Evolutionary conservation across 1,140 invertebrate species (phyloP), one percentile per base, ranked within the genome.

Genomic region (Wiebesia pumilae): DNA sequence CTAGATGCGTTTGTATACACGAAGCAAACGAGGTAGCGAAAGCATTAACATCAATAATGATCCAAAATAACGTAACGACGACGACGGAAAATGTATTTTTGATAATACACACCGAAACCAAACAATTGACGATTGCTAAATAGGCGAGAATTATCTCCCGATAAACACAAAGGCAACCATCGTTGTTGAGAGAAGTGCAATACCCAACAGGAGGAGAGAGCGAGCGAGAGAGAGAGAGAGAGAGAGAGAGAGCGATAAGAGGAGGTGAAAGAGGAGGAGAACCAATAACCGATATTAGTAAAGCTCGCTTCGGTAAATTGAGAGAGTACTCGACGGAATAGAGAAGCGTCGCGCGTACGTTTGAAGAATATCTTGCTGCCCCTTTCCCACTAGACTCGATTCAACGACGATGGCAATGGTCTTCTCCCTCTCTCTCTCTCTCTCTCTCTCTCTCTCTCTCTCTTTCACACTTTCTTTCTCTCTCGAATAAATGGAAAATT

Each of bases 401-500:
- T 30, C n/a, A 69, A 69, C 35, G 30, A n/a, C 12, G 67, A 19
- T 19, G 35, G 30, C 12, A 35, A 35, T 35, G 30, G 1, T 83
- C 81, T 82, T n/a, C 65, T 88, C 88, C 84, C 73, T 71, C 65
- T 19, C 71, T 54, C 82, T 51, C 27, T 30, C 19, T 54, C 12
- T 83, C 80, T 84, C 65, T 87, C 88, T 84, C 73, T 67, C 67
- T 24, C 19, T 51, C 83, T 43, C 12, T n/a, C 19, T 62, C 43
- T 33, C 62, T n/a, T n/a, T 81, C 73, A 58, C 83, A 65, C 35
- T n/a, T 27, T 84, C 62, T 51, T 35, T 75, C 81, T 88, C 83
- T 88, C 78, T 86, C 88, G 87, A 47, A 65, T 90, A 90, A 92
- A 92, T 92, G 90, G 92, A 93, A 92, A 91, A 93, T 92, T 92